These are phyloP conservation scores for Zosterops borbonicus DNA, from an alignment of 2,113 vertebrate species.

Conservation along the genomic window DNA sequence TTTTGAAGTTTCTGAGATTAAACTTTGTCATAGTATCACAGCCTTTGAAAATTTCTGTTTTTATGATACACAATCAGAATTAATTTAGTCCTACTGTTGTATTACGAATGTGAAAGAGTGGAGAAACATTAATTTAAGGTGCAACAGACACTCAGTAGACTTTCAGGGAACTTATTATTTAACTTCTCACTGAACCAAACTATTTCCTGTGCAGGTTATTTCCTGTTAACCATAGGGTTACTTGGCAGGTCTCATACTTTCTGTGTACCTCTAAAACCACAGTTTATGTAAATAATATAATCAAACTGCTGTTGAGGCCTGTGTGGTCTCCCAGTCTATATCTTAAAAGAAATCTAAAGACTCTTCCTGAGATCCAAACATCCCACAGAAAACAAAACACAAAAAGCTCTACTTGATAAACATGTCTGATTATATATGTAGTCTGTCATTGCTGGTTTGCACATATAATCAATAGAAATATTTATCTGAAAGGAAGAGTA, in stretches of 20 bases:
- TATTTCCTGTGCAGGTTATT: slow-evolving; percentile 18
- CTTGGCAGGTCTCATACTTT: slow-evolving; percentile 20
- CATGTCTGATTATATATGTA: slow-evolving; percentile 23
- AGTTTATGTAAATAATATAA: slow-evolving; percentile 47
- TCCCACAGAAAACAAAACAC: slow-evolving; percentile 35
- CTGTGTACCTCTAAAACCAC: slow-evolving; percentile 21
- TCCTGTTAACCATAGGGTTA: background rate
- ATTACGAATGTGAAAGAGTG: background rate
- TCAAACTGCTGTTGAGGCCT: slow-evolving; percentile 22
- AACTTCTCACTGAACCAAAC: background rate
- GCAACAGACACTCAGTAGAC: background rate
- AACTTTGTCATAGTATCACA: background rate
- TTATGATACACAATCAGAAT: background rate
- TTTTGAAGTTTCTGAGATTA: background rate
- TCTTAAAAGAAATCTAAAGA: slow-evolving; percentile 46
- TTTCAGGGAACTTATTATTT: background rate
- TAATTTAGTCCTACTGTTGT: background rate
- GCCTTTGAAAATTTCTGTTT: background rate
- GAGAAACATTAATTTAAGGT: background rate
- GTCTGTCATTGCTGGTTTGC: background rate
- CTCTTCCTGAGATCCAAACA: slow-evolving; percentile 36
- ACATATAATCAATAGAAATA: background rate
- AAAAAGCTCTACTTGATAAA: slow-evolving; percentile 31
- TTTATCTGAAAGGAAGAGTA: slow-evolving; percentile 17
- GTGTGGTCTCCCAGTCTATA: slow-evolving; percentile 46